Percentiles rank a stretch among this genome's conserved stretches.
Evolutionary conservation across 2,888 invertebrate species (phyloP).

Genomic region (Linyphia triangularis): DNA sequence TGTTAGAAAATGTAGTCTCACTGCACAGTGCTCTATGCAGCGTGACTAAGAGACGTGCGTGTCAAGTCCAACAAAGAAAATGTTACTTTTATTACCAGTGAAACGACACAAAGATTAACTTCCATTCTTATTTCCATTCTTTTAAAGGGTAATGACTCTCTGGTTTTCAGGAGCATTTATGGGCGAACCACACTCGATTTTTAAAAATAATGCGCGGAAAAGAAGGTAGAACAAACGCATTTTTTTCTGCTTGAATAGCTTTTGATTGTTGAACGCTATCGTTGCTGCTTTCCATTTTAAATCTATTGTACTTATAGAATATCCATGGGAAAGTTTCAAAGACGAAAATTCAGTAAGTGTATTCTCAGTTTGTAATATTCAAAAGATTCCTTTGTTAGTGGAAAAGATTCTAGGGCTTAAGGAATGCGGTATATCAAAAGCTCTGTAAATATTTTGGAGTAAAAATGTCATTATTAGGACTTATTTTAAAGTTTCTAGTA

Average conservation of each 20-base stretch:
- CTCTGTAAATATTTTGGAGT: too few species aligned
- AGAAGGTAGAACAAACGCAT: background rate
- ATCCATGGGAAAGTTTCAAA: background rate
- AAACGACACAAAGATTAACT: background rate
- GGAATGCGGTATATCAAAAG: too few species aligned
- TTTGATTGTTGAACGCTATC: background rate
- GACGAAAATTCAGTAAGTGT: background rate
- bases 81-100: conserved; percentile 11
- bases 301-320: background rate
- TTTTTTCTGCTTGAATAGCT: background rate
- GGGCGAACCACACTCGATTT: background rate
- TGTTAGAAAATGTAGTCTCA: too few species aligned
- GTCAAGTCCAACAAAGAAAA: background rate
- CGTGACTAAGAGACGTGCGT: background rate
- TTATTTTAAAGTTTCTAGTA: too few species aligned
- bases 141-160: background rate
- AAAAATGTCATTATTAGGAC: too few species aligned
- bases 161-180: background rate
- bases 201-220: background rate
- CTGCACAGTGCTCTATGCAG: background rate
- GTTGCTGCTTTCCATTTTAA: background rate
- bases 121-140: conserved; percentile 8
- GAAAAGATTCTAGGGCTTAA: too few species aligned
- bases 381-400: too few species aligned
- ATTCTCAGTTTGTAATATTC: too few species aligned